Percentiles rank a stretch among this genome's conserved stretches.
phyloP scores from a whole-genome alignment of 2,888 invertebrate species.

The Endotricha flammealis region DNA sequence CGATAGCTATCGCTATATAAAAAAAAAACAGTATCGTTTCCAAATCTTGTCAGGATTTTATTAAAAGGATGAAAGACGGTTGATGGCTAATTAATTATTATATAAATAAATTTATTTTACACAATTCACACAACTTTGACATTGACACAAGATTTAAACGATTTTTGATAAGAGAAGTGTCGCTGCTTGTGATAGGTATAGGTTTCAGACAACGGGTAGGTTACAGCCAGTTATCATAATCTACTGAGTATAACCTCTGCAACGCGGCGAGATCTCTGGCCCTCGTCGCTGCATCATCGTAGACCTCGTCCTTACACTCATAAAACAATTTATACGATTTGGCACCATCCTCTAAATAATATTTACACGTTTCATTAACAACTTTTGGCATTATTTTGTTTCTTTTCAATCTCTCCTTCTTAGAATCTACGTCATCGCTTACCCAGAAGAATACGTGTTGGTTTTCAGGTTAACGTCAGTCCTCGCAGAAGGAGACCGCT shows the following conservation, averaged over 20 bases:
- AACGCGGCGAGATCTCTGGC: conserved; percentile 46
- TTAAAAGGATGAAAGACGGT: too few species aligned
- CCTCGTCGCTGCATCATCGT: conserved; percentile 36
- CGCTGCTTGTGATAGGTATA: too few species aligned
- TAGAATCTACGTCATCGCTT: conserved; percentile 18
- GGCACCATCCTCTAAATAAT: conserved; percentile 16
- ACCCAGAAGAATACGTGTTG: conserved; percentile 31
- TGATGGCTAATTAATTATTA: too few species aligned
- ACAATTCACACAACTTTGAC: too few species aligned
- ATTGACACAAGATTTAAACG: too few species aligned
- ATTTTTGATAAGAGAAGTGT: too few species aligned
- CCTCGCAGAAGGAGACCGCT: conserved; percentile 79
- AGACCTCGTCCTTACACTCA: conserved; percentile 23
- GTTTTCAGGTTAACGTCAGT: conserved; percentile 57
- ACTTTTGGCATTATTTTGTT: conserved; percentile 5
- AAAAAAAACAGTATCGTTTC: too few species aligned
- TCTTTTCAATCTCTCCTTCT: conserved; percentile 12
- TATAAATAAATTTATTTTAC: too few species aligned
- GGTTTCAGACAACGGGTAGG: too few species aligned
- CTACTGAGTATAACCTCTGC: conserved; percentile 41
- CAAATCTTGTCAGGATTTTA: too few species aligned
- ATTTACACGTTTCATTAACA: conserved; percentile 3
- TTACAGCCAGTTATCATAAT: conserved; percentile 28
- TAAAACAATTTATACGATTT: conserved; percentile 21
- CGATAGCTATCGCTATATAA: too few species aligned